Conservation (phyloP, 2,797 vertebrate species). For the Lepilemur septentrionalis region DNA sequence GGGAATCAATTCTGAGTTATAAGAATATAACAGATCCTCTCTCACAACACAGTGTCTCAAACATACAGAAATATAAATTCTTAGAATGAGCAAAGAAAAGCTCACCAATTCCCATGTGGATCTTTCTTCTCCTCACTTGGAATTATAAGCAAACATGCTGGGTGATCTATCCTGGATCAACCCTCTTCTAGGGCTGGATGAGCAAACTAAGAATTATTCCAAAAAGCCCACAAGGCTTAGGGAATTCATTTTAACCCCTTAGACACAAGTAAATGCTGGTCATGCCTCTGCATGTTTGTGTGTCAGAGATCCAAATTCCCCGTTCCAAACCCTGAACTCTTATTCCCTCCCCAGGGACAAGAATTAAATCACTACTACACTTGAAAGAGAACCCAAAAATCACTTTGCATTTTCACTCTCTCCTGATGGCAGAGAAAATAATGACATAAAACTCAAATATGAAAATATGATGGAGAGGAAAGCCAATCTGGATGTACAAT, state of each 20-base stretch:
- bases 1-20: neutral
- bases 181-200: neutral
- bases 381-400: neutral
- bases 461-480: neutral
- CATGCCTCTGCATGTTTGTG: neutral
- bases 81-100: neutral
- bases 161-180: neutral
- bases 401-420: neutral
- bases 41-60: neutral
- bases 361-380: neutral
- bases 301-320: neutral
- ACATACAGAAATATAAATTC: neutral
- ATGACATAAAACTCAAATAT: neutral
- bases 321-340: neutral
- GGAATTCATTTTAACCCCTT: neutral
- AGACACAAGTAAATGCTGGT: neutral
- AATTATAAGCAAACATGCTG: neutral
- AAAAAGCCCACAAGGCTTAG: neutral
- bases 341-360: neutral
- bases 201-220: neutral
- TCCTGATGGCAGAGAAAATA: constrained; percentile 2
- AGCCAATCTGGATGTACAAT: neutral
- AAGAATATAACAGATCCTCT: neutral
- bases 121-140: neutral
- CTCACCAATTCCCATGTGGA: neutral